A percentile compares a stretch with the other conserved stretches of the same genome.
phyloP scores from a whole-genome alignment of 2,797 vertebrate genomes.

The Sternarchorhynchus goeldii region DNA sequence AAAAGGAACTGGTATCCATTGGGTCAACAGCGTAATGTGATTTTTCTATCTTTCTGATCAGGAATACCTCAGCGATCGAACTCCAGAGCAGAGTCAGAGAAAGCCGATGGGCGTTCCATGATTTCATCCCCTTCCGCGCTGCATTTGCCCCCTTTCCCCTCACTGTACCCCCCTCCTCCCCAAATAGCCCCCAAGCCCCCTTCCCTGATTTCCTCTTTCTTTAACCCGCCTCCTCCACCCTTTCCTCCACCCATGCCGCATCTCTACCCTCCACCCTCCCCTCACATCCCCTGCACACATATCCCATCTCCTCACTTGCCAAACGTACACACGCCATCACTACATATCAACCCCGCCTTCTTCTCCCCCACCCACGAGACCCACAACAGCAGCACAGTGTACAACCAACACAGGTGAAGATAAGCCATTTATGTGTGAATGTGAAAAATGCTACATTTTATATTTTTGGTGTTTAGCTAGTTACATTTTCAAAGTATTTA shows the following conservation, averaged over 20 bases:
- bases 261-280: slow-evolving; percentile 69
- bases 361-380: slow-evolving; percentile 72
- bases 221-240: slow-evolving; percentile 72
- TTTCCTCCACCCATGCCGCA: slow-evolving; percentile 60
- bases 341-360: slow-evolving; percentile 89
- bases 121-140: slow-evolving; percentile 62
- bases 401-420: slow-evolving; percentile 70
- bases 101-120: slow-evolving; percentile 63
- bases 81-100: slow-evolving; percentile 76
- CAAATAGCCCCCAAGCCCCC: slow-evolving; percentile 77
- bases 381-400: slow-evolving; percentile 61
- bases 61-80: slow-evolving; percentile 83
- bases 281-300: slow-evolving; percentile 71
- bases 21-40: not conserved
- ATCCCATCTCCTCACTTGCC: not conserved
- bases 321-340: slow-evolving; percentile 70
- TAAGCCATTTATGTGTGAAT: not conserved
- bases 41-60: not conserved
- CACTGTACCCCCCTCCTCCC: slow-evolving; percentile 47
- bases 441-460: not conserved
- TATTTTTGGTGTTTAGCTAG: too few species aligned
- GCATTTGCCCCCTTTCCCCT: slow-evolving; percentile 59
- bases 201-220: slow-evolving; percentile 76
- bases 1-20: not conserved
- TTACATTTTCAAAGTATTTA: too few species aligned